Base-by-base conservation (phyloP, 2,888 invertebrate genomes). In the Apeira syringaria region DNA sequence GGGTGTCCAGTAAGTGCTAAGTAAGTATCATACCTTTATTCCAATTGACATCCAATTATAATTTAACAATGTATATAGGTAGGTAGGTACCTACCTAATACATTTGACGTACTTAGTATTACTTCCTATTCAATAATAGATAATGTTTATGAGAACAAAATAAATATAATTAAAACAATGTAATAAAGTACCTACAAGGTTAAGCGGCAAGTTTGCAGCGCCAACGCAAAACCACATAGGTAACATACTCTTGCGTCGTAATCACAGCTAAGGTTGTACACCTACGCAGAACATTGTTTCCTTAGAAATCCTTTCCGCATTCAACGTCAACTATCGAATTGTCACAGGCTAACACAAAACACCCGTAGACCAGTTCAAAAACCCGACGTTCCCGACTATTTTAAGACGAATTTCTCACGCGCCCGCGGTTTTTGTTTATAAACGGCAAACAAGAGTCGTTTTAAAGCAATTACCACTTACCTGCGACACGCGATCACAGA, bases 401-500 rank as follows among this genome's bases (percentile, higher is more conserved):
- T 43, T 17, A 46, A 64, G 46, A 56, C 61, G 61, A 64, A 53
- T 20, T 60, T 68, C 66, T 62, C 72, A 66, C 67, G 56, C 51
- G 56, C 68, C 71, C 69, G 50, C 64, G 58, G 34, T 44, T 36
- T 15, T 60, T 84, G 75, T 84, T 83, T 83, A 75, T 70, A n/a
- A n/a, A 59, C 59, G 55, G 60, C 81, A 85, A 86, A 88, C 80
- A 80, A 53, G 74, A 80, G 77, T 75, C 78, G 67, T 74, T 72
- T 75, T 76, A 77, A 73, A 80, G 68, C 84, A 88, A 88, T 88
- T 87, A 88, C 80, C 88, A 88, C 89, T 88, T 84, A 89, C 89
- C 89, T 87, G 87, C 66, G 81, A 88, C 83, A 80, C 76, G 81
- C 78, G 83, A 85, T 78, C 86, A 84, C 85, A 82, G 84, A 81